phyloP scores from a whole-genome alignment of 2,888 invertebrate species.

The Rapana venosa region DNA sequence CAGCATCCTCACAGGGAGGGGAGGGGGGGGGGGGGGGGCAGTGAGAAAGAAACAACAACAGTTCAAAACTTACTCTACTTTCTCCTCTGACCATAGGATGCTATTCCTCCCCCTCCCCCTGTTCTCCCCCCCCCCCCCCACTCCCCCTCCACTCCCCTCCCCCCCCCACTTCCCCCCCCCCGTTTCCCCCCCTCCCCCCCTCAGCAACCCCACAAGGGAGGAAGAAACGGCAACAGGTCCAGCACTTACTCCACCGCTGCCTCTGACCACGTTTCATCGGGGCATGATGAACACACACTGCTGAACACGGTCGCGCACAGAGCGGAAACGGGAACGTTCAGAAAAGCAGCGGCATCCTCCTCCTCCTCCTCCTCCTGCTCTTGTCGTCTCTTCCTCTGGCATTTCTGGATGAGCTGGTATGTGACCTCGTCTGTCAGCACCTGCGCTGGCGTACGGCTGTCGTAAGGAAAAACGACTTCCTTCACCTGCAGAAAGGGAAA shows the following conservation, averaged over 20 bases:
- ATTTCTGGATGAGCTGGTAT: not conserved
- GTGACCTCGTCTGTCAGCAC: not conserved
- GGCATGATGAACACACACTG: too few species aligned
- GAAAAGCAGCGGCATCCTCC: too few species aligned
- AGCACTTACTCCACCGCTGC: too few species aligned
- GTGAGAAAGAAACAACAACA: too few species aligned
- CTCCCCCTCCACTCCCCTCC: not conserved
- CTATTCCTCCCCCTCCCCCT: not conserved
- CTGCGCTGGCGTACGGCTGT: not conserved
- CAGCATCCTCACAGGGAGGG: too few species aligned
- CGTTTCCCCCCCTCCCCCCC: too few species aligned
- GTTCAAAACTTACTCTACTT: not conserved
- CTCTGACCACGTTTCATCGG: too few species aligned
- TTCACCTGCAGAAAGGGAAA: not conserved
- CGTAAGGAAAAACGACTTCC: slow-evolving; percentile 10
- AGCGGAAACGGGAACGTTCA: too few species aligned
- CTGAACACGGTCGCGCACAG: too few species aligned
- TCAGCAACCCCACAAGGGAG: too few species aligned
- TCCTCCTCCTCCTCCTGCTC: not conserved
- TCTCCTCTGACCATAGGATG: not conserved
- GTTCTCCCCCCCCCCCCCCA: not conserved
- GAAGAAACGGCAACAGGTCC: too few species aligned
- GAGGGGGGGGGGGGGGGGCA: too few species aligned
- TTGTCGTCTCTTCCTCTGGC: not conserved
- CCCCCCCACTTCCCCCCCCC: slow-evolving; percentile 17